phyloP scores from a whole-genome alignment of 2,113 vertebrate species.

The Phalacrocorax carbo region DNA sequence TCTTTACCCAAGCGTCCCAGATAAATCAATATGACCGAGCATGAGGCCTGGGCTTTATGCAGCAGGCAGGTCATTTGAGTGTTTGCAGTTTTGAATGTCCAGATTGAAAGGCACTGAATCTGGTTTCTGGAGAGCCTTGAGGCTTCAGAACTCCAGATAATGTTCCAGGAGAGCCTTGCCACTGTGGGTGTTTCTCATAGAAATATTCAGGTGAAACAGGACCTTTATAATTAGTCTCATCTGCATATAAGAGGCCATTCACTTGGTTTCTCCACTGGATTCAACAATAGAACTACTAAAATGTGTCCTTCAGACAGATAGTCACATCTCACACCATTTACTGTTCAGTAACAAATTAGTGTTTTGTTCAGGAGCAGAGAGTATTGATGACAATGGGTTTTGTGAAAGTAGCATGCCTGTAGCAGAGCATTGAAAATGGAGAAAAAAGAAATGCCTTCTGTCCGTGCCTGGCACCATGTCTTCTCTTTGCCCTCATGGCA shows the following conservation, averaged over 20 bases:
- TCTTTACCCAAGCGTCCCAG: neutral
- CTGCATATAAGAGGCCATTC: neutral
- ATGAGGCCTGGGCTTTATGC: neutral
- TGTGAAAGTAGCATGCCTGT: neutral
- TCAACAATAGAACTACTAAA: neutral
- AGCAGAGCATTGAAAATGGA: neutral
- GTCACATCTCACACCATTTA: neutral
- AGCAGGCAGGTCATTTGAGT: neutral
- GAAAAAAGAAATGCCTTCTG: neutral
- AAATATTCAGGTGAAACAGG: neutral
- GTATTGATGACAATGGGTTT: neutral
- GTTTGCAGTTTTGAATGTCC: neutral
- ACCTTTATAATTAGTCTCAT: neutral
- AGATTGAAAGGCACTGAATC: neutral
- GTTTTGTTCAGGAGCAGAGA: neutral
- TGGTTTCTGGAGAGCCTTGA: neutral
- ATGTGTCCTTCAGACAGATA: neutral
- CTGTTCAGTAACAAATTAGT: neutral
- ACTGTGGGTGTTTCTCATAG: neutral
- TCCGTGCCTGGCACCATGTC: conserved; percentile 15
- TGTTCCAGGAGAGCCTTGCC: neutral
- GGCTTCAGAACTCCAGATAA: neutral
- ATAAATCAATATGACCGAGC: neutral
- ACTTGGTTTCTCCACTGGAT: neutral
- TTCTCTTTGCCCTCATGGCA: neutral